Evolutionary conservation across 2,888 invertebrate genomes (phyloP).

Genomic region (Xestia rhomboidea): DNA sequence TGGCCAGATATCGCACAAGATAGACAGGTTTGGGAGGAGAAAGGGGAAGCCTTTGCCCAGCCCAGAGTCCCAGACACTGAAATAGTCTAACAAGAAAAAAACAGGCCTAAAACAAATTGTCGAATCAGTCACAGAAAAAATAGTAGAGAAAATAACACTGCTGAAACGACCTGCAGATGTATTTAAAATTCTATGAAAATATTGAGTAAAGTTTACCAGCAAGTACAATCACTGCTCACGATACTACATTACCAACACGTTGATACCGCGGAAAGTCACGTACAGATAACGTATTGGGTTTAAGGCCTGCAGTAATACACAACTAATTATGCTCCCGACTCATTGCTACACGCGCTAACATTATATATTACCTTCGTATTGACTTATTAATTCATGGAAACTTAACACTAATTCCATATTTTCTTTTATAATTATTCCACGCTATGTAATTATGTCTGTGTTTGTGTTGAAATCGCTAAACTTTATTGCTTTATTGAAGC

Average conservation of each 20-base stretch:
- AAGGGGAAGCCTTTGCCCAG: no score
- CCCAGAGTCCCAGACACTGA: no score
- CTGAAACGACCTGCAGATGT: not conserved
- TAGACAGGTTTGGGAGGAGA: no score
- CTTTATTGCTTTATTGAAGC: not conserved
- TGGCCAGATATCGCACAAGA: no score
- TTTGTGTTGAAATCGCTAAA: not conserved
- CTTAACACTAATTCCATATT: conserved; percentile 1
- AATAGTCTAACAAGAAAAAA: no score
- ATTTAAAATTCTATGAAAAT: conserved; percentile 15
- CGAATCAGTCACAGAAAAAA: not conserved
- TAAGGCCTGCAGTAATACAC: conserved; percentile 41
- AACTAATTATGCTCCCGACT: conserved; percentile 22
- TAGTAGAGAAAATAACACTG: not conserved
- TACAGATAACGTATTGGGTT: conserved; percentile 61
- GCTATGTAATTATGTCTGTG: conserved; percentile 12
- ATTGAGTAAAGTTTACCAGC: conserved; percentile 35
- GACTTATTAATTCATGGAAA: conserved; percentile 15
- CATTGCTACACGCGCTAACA: conserved; percentile 21
- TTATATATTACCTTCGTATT: not conserved
- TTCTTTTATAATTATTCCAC: conserved; percentile 6
- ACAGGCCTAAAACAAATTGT: not conserved
- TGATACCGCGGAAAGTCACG: conserved; percentile 57
- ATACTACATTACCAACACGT: conserved; percentile 24
- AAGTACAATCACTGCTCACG: conserved; percentile 42